Conservation (phyloP, 1,140 invertebrate species). For the Conopomorpha cramerella region DNA sequence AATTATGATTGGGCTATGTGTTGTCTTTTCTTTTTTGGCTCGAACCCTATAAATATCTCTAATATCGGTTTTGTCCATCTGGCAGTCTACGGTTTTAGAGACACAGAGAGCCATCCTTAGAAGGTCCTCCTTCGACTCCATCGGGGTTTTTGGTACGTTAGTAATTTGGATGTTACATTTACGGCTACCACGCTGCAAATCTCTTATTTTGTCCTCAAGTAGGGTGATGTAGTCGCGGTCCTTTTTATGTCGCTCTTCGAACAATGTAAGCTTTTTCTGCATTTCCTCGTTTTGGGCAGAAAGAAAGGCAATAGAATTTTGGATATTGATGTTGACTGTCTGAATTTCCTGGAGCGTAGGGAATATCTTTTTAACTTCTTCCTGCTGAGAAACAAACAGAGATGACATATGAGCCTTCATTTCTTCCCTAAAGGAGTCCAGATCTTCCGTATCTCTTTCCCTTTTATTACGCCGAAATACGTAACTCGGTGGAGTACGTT, state of each 20-base stretch:
- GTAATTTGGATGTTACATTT: conserved; percentile 8
- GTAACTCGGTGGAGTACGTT: not conserved
- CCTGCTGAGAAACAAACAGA: not conserved
- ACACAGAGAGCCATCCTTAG: not conserved
- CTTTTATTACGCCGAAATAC: not conserved
- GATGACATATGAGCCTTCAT: not conserved
- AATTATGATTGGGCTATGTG: not conserved
- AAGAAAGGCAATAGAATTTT: not conserved
- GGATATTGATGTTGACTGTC: not conserved
- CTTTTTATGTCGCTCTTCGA: conserved; percentile 8
- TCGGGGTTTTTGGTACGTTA: conserved; percentile 7
- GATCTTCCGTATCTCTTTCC: not conserved
- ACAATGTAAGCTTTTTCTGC: not conserved
- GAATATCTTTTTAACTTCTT: not conserved
- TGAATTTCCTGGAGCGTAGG: not conserved
- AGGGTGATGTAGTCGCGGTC: conserved; percentile 11
- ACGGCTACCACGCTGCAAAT: conserved; percentile 4
- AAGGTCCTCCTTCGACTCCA: conserved; percentile 5
- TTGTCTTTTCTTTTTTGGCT: not conserved
- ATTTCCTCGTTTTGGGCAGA: not conserved
- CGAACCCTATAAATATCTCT: not conserved
- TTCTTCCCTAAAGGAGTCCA: not conserved
- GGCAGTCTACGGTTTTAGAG: not conserved
- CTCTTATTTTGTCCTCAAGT: conserved; percentile 9
- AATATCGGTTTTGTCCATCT: not conserved